Evolutionary conservation across 2,888 invertebrate species (phyloP).

Genomic region (Alloplasta piceator): DNA sequence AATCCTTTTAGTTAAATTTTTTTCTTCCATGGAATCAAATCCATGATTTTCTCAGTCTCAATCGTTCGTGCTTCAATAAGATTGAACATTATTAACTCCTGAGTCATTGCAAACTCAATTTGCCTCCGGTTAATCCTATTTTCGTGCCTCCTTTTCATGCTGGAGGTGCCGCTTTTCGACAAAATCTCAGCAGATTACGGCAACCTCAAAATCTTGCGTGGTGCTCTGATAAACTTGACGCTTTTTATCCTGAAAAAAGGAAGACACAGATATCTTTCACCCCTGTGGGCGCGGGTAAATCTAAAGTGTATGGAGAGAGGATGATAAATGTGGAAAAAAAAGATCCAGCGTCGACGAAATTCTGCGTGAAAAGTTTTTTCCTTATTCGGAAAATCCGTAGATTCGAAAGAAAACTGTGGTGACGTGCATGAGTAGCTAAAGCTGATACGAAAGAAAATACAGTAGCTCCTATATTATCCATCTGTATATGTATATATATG

Average conservation of each 20-base stretch:
- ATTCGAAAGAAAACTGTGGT: slow-evolving; percentile 31
- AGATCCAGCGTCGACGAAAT: background rate
- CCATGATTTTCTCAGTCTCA: too few species aligned
- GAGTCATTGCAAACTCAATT: background rate
- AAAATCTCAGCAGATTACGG: slow-evolving; percentile 1
- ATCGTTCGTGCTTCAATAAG: too few species aligned
- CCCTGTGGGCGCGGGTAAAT: background rate
- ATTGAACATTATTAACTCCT: too few species aligned
- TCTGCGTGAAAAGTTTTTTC: background rate
- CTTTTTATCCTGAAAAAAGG: background rate
- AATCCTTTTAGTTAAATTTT: too few species aligned
- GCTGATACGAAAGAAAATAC: slow-evolving; percentile 28
- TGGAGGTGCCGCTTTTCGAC: background rate
- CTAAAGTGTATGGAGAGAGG: background rate
- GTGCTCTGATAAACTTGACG: background rate
- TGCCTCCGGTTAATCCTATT: background rate
- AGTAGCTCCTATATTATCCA: slow-evolving; percentile 2
- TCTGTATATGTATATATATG: background rate
- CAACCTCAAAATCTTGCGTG: background rate
- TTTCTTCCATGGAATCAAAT: too few species aligned
- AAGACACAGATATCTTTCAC: background rate
- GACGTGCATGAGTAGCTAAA: background rate
- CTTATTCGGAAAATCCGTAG: background rate
- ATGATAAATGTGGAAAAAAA: background rate
- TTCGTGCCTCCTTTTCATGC: background rate